Base-by-base conservation (phyloP, 2,113 vertebrate genomes). In the Vulpes lagopus region DNA sequence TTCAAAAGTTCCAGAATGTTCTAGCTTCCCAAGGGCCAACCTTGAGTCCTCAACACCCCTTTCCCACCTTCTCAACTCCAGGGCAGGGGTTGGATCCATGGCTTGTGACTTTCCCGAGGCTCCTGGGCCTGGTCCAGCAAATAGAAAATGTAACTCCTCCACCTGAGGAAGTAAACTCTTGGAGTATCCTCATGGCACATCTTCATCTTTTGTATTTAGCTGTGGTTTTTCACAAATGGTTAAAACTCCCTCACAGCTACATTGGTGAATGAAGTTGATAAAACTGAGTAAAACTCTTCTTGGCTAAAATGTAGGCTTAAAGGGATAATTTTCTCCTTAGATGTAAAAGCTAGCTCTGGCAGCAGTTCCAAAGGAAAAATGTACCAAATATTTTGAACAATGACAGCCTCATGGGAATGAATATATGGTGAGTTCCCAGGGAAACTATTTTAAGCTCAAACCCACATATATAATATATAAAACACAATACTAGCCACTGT, bases 381-480 rank as follows among this genome's bases (percentile, higher is more conserved):
- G 43, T 7, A 78, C 10, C 30, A 91, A 85, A 35, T 95, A 93
- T 91, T 97, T 95, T 84, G 6, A 94, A 60, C 79, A 89, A 88
- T 53, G 82, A 92, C 65, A 87, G 60, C 30, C 35, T 91, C 59
- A 55, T 49, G 87, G 59, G 55, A 82, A 78, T 49, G 5, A 89
- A 30, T 82, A 32, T 79, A 90, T 32, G 19, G 19, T 65, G 16
- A 79, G 38, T 89, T 96, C 74, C 60, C 60, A 43, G 43, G 60
- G 22, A 62, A 60, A 65, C 32, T 93, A 53, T 89, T 91, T 94
- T 73, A 94, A 93, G 7, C 32, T 64, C 85, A 71, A 95, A 57
- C n/a, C 35, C 43, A 91, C 67, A 74, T 74, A 69, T 57, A 35
- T n/a, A 35, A 55, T 6, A 81, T 49, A 51, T 76, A 94, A 95